phyloP scores from a whole-genome alignment of 2,113 vertebrate species.

The Panthera leo region DNA sequence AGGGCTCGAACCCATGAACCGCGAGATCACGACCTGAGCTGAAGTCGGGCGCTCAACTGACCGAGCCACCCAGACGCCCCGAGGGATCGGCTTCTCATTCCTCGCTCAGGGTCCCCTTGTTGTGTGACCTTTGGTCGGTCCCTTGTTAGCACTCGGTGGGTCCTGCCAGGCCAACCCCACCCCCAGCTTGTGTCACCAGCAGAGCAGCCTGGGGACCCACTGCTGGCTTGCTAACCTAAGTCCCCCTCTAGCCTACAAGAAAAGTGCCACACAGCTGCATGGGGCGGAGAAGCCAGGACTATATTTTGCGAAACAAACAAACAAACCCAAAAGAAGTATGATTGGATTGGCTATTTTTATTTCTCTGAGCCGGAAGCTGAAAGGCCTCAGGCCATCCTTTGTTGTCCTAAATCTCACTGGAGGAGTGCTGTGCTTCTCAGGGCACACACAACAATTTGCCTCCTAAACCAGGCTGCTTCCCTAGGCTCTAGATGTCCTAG shows the following conservation, averaged over 20 bases:
- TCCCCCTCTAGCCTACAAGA: conserved; percentile 45
- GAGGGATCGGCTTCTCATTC: conserved; percentile 36
- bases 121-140: conserved; percentile 17
- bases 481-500: neutral
- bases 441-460: neutral
- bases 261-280: conserved; percentile 39
- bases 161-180: conserved; percentile 14
- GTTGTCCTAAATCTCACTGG: conserved; percentile 66
- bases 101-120: conserved; percentile 32
- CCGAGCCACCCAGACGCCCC: too few species aligned
- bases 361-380: conserved; percentile 71
- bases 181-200: conserved; percentile 70
- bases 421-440: conserved; percentile 35
- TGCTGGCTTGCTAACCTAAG: conserved; percentile 49
- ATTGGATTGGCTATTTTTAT: conserved; percentile 75
- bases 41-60: too few species aligned
- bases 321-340: neutral
- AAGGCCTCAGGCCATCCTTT: conserved; percentile 69
- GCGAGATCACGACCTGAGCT: too few species aligned
- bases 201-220: conserved; percentile 32
- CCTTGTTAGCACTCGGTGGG: neutral
- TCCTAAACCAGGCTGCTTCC: neutral
- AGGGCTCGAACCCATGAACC: too few species aligned
- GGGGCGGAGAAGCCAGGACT: conserved; percentile 36
- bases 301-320: neutral